Conservation (phyloP, 2,888 invertebrate genomes). For the Colletes collaris region DNA sequence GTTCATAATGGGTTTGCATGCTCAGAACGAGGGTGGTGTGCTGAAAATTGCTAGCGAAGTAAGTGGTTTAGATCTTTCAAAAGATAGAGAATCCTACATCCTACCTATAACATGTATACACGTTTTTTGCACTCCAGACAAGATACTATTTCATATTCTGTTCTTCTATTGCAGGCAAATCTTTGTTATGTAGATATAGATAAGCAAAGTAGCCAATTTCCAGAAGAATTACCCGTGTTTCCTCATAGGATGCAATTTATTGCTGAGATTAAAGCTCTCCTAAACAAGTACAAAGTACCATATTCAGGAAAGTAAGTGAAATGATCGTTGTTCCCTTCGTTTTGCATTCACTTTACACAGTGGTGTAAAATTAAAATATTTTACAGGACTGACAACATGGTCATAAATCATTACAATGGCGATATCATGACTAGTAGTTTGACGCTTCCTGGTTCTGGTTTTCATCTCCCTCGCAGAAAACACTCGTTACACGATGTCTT, state of each 20-base stretch:
- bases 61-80: constrained; percentile 38
- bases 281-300: constrained; percentile 86
- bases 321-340: background rate
- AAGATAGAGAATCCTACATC: background rate
- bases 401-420: constrained; percentile 81
- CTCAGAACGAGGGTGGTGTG: constrained; percentile 81
- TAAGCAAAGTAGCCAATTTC: constrained; percentile 94
- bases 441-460: constrained; percentile 87
- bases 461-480: constrained; percentile 88
- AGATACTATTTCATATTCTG: background rate
- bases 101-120: too few species aligned
- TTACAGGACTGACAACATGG: constrained; percentile 81
- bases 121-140: background rate
- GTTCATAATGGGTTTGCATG: constrained; percentile 96
- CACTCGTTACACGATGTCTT: constrained; percentile 91
- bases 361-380: background rate
- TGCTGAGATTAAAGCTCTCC: constrained; percentile 88
- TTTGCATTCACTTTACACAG: background rate
- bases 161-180: constrained; percentile 87
- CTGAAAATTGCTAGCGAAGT: constrained; percentile 84
- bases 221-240: constrained; percentile 97
- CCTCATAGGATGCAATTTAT: constrained; percentile 95
- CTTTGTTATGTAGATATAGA: constrained; percentile 98
- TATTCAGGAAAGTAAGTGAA: constrained; percentile 80
- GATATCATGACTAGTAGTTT: constrained; percentile 92